Percentiles rank a stretch among this genome's conserved stretches.
Conservation (phyloP, 2,113 vertebrate genomes). For the Dasyornis broadbenti region DNA sequence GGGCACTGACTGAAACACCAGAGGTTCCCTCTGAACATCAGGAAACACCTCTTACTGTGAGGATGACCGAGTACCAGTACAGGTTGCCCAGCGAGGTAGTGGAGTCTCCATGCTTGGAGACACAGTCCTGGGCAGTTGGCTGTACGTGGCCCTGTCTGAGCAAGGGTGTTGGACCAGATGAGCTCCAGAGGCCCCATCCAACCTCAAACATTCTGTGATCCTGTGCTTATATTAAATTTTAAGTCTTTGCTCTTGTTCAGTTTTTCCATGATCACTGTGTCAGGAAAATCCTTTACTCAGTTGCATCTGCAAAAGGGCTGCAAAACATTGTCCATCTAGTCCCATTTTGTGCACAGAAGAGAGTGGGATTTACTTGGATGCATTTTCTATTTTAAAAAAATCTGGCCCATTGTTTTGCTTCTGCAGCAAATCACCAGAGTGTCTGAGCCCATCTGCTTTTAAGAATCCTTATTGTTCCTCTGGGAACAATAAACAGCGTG, state of each 20-base stretch:
- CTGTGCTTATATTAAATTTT: not conserved
- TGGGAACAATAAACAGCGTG: constrained; percentile 17
- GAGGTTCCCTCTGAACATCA: not conserved
- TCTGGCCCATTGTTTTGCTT: constrained; percentile 24
- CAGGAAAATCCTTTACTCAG: not conserved
- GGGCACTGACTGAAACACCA: not conserved
- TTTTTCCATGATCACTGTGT: not conserved
- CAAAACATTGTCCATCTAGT: not conserved
- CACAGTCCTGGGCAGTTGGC: not conserved
- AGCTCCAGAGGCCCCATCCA: not conserved
- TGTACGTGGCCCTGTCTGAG: not conserved
- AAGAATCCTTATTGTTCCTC: constrained; percentile 43
- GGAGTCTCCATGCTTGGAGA: not conserved
- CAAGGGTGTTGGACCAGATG: not conserved
- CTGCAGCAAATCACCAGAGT: not conserved
- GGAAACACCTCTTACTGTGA: not conserved
- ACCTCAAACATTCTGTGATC: not conserved
- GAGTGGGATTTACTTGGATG: not conserved
- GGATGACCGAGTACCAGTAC: accelerated
- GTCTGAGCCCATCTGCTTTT: constrained; percentile 42
- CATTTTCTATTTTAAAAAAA: constrained; percentile 39
- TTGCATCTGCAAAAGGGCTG: not conserved
- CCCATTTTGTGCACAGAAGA: not conserved
- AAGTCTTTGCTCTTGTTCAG: not conserved
- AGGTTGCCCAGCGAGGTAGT: not conserved